Percentiles rank a stretch among this genome's conserved stretches.
These are phyloP conservation scores for Pteruthius melanotis DNA, from an alignment of 2,113 vertebrate genomes.

Conservation along the genomic window DNA sequence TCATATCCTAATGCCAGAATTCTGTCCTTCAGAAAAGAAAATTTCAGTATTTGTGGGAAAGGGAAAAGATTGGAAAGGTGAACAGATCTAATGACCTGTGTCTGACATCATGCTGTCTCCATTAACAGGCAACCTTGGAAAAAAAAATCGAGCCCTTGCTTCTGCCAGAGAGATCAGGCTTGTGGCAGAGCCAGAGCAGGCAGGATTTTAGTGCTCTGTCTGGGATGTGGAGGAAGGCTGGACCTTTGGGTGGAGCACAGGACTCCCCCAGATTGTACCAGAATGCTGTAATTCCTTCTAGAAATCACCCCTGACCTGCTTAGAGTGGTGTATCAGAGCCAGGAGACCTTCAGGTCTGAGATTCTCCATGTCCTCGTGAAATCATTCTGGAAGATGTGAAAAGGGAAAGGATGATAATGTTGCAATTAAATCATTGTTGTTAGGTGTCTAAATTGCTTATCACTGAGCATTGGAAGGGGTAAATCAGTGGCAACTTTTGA, in stretches of 20 bases:
- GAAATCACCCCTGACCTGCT: neutral
- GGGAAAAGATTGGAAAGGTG: neutral
- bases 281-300: neutral
- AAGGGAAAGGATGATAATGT: neutral
- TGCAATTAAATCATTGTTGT: neutral
- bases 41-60: neutral
- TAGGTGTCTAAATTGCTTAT: neutral
- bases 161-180: neutral
- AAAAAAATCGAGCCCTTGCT: neutral
- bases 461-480: neutral
- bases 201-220: accelerated
- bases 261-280: neutral
- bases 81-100: neutral
- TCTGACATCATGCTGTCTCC: neutral
- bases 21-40: neutral
- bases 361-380: neutral
- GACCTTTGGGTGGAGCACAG: neutral
- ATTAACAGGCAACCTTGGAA: neutral
- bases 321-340: neutral
- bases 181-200: neutral
- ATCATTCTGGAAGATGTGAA: neutral
- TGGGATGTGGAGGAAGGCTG: neutral
- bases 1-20: neutral
- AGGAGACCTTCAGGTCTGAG: neutral
- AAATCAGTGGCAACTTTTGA: neutral